A percentile compares a stretch with the other conserved stretches of the same genome.
phyloP scores from a whole-genome alignment of 2,888 invertebrate genomes.

The Acrocyrtus sp. region DNA sequence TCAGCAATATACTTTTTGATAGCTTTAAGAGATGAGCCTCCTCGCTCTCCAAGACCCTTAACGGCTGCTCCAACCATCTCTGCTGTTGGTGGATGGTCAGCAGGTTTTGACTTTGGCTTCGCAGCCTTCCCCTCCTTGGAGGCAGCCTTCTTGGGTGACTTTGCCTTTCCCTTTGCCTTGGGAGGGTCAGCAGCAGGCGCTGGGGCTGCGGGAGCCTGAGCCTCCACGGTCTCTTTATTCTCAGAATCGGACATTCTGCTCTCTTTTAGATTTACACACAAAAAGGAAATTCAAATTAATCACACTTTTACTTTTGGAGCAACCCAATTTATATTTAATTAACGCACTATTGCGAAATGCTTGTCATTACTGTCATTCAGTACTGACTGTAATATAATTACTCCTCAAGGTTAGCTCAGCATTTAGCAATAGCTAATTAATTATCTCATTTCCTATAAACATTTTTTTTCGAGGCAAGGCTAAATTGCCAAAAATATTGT shows the following conservation, averaged over 20 bases:
- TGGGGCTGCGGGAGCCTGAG: slow-evolving; percentile 34
- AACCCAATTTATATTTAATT: background rate
- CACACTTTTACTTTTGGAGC: background rate
- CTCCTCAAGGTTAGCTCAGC: too few species aligned
- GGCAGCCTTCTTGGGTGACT: slow-evolving; percentile 64
- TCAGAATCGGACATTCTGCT: slow-evolving; percentile 56
- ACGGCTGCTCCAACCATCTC: slow-evolving; percentile 72
- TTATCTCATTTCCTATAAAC: too few species aligned
- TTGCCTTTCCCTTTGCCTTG: slow-evolving; percentile 50
- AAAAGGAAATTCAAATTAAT: background rate
- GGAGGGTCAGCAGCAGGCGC: slow-evolving; percentile 41
- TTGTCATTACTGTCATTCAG: background rate
- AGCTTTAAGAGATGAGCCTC: slow-evolving; percentile 72
- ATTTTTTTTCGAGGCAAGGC: too few species aligned
- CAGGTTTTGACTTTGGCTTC: slow-evolving; percentile 50
- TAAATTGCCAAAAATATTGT: too few species aligned
- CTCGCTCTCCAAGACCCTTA: slow-evolving; percentile 66
- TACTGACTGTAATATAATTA: too few species aligned
- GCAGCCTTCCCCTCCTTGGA: slow-evolving; percentile 50
- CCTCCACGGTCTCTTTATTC: slow-evolving; percentile 35
- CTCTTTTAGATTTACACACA: slow-evolving; percentile 1
- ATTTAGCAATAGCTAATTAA: too few species aligned
- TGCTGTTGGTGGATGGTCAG: slow-evolving; percentile 69
- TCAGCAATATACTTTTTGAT: slow-evolving; percentile 75
- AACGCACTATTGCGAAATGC: background rate